A percentile compares a stretch with the other conserved stretches of the same genome.
Conservation (phyloP, 2,888 invertebrate species). For the Aquatica leii region DNA sequence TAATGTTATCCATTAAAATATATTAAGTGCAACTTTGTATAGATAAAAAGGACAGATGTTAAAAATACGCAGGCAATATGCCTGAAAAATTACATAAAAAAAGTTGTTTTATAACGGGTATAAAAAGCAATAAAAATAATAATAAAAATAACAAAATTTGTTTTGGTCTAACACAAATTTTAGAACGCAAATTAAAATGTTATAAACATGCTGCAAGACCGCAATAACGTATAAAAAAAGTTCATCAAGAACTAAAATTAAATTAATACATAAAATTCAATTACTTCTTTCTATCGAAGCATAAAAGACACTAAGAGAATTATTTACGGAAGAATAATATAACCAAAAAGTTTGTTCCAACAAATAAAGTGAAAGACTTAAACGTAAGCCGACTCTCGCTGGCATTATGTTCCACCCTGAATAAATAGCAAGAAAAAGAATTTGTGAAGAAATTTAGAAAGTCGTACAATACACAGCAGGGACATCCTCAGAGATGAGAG, state of each 20-base stretch:
- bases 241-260: conserved; percentile 25
- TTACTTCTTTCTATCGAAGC: conserved; percentile 28
- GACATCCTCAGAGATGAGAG: conserved; percentile 36
- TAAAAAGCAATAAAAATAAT: too few species aligned
- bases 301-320: conserved; percentile 30
- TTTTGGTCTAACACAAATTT: too few species aligned
- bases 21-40: too few species aligned
- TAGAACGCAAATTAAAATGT: too few species aligned
- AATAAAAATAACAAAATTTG: too few species aligned
- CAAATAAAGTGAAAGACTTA: conserved; percentile 35
- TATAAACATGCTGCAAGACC: too few species aligned
- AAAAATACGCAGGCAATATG: too few species aligned
- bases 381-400: conserved; percentile 29
- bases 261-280: conserved; percentile 28
- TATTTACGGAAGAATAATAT: conserved; percentile 33
- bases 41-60: too few species aligned
- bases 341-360: conserved; percentile 34
- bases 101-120: too few species aligned
- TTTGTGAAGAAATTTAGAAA: conserved; percentile 37
- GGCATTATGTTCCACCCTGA: conserved; percentile 30
- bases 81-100: too few species aligned
- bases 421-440: conserved; percentile 38
- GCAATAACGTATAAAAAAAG: conserved; percentile 2
- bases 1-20: too few species aligned
- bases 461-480: conserved; percentile 39